These are phyloP conservation scores for Diarsia brunnea DNA, from an alignment of 2,888 invertebrate genomes.

Conservation along the genomic window DNA sequence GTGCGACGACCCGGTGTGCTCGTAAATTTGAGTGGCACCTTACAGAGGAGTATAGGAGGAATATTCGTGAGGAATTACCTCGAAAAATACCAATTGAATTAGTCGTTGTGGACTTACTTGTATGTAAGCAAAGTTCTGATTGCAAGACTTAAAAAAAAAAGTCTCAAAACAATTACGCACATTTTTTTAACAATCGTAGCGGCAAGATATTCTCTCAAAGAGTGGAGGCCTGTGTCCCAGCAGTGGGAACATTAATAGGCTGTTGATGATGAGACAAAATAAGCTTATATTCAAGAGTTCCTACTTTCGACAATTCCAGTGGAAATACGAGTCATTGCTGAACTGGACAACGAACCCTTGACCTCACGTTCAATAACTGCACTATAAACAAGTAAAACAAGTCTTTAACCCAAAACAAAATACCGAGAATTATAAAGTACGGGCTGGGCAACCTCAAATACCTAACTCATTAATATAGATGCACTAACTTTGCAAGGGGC, in stretches of 20 bases:
- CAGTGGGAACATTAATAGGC: no score
- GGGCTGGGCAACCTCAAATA: constrained; percentile 16
- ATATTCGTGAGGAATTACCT: neutral
- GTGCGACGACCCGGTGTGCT: constrained; percentile 54
- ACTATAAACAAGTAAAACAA: constrained; percentile 19
- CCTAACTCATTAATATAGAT: constrained; percentile 51
- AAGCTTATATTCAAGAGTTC: no score
- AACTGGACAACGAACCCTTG: neutral
- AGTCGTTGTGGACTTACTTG: neutral
- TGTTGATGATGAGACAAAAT: no score
- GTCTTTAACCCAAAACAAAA: constrained; percentile 2
- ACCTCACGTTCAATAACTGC: neutral
- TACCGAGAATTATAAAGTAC: constrained; percentile 24
- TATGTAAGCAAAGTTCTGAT: neutral
- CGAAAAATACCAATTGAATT: neutral
- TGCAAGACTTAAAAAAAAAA: neutral
- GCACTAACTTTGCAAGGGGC: constrained; percentile 28
- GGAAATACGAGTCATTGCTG: neutral
- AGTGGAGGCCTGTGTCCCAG: no score
- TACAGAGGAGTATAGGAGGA: constrained; percentile 13
- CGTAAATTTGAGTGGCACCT: constrained; percentile 53
- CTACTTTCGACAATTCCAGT: neutral
- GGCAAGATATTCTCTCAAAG: no score
- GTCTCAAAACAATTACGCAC: neutral
- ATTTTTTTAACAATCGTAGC: neutral